These are phyloP conservation scores for Microcebus jonahi DNA, from an alignment of 2,113 vertebrate species.

Conservation along the genomic window DNA sequence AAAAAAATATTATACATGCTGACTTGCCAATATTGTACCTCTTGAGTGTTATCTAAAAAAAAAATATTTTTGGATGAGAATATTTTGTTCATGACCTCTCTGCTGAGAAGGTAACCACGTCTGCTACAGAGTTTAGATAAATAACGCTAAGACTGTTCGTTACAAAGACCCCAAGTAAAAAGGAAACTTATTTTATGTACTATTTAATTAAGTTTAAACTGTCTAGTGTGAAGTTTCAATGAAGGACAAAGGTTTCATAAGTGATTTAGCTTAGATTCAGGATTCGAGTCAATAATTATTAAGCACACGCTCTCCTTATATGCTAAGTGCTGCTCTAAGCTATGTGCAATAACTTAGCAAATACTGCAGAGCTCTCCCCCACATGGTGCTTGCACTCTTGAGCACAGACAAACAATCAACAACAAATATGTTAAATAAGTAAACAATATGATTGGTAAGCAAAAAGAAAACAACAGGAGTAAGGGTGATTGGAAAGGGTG, in stretches of 20 bases:
- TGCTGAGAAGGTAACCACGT: constrained; percentile 33
- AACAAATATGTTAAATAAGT: background rate
- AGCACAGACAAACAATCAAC: background rate
- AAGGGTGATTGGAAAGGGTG: background rate
- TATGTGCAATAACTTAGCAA: background rate
- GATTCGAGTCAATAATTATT: background rate
- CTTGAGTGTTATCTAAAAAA: constrained; percentile 56
- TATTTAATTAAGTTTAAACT: constrained; percentile 3
- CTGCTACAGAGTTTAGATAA: constrained; percentile 25
- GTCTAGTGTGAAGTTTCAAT: background rate
- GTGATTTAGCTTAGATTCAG: background rate
- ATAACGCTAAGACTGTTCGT: background rate
- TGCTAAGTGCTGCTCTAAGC: background rate
- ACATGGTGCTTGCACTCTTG: accelerated
- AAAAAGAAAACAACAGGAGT: background rate
- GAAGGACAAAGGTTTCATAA: constrained; percentile 19
- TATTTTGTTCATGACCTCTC: constrained; percentile 43
- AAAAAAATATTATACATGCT: constrained; percentile 56
- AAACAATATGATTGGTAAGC: background rate
- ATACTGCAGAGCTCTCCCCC: background rate
- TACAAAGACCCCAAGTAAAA: too few species aligned
- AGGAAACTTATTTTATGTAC: too few species aligned
- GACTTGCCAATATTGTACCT: constrained; percentile 29
- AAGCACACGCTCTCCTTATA: background rate
- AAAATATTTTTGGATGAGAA: constrained; percentile 58